phyloP scores from a whole-genome alignment of 1,140 invertebrate genomes.

The Limonius californicus region DNA sequence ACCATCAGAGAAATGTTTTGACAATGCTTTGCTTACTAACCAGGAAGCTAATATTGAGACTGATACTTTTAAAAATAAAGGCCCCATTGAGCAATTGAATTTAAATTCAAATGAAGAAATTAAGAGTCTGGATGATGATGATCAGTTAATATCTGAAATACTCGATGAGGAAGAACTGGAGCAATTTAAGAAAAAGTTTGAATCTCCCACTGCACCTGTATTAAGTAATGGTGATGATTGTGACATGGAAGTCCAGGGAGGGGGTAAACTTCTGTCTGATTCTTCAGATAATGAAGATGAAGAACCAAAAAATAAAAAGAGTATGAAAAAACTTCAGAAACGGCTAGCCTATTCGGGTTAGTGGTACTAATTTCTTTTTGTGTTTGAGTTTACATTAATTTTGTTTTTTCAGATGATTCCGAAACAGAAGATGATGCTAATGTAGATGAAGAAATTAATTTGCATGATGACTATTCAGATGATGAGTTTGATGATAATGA shows the following conservation, averaged over 20 bases:
- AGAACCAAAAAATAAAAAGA: conserved; percentile 21
- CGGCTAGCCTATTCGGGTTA: conserved; percentile 35
- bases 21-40: too few relatives aligned
- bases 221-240: conserved; percentile 30
- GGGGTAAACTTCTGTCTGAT: conserved; percentile 28
- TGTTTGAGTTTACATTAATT: too few relatives aligned
- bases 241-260: conserved; percentile 16
- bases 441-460: conserved; percentile 41
- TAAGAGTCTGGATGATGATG: conserved; percentile 33
- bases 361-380: background rate
- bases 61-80: background rate
- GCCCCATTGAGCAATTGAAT: conserved; percentile 2
- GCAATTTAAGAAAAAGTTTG: conserved; percentile 42
- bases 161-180: conserved; percentile 43
- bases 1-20: background rate
- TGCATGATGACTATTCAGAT: conserved; percentile 42
- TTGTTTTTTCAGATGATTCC: too few relatives aligned
- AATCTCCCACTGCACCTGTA: conserved; percentile 31
- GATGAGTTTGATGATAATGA: conserved; percentile 42
- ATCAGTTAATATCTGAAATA: conserved; percentile 41
- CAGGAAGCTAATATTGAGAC: background rate
- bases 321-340: conserved; percentile 28
- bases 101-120: conserved; percentile 23
- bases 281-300: conserved; percentile 37
- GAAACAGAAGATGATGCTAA: conserved; percentile 52